phyloP scores from a whole-genome alignment of 2,888 invertebrate genomes.

The Sesia bembeciformis region DNA sequence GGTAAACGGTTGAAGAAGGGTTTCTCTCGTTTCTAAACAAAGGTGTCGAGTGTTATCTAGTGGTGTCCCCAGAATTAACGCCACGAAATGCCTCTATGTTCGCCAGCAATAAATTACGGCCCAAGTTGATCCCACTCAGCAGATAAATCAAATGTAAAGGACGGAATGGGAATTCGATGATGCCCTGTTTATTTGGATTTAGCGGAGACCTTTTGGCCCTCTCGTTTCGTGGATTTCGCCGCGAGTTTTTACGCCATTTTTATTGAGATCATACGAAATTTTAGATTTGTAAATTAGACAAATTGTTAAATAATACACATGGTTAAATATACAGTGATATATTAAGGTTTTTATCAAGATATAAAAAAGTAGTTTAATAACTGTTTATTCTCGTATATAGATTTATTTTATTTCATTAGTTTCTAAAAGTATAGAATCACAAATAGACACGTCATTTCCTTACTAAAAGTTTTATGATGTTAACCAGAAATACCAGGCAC shows the following conservation, averaged over 20 bases:
- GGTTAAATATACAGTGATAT: too few species aligned
- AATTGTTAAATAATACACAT: neutral
- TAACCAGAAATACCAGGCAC: too few species aligned
- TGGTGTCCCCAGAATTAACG: conserved; percentile 46
- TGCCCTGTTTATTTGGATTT: conserved; percentile 18
- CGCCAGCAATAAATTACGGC: conserved; percentile 51
- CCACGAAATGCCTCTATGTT: conserved; percentile 30
- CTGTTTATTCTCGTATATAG: too few species aligned
- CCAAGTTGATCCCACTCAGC: conserved; percentile 49
- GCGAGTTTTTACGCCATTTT: conserved; percentile 20
- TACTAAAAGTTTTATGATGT: too few species aligned
- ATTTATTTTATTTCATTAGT: too few species aligned
- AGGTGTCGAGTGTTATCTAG: conserved; percentile 47
- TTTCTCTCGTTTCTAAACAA: conserved; percentile 22
- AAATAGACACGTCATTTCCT: too few species aligned
- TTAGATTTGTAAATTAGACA: neutral
- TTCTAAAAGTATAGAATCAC: too few species aligned
- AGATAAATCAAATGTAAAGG: conserved; percentile 62
- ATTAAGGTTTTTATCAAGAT: too few species aligned
- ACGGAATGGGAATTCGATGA: conserved; percentile 54
- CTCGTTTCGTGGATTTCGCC: conserved; percentile 24
- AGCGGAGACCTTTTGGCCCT: conserved; percentile 26
- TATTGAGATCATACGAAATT: neutral
- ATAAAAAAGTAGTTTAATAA: too few species aligned
- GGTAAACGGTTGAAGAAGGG: neutral